Evolutionary conservation across 2,113 vertebrate genomes (phyloP).

Genomic region (Xiphias gladius): DNA sequence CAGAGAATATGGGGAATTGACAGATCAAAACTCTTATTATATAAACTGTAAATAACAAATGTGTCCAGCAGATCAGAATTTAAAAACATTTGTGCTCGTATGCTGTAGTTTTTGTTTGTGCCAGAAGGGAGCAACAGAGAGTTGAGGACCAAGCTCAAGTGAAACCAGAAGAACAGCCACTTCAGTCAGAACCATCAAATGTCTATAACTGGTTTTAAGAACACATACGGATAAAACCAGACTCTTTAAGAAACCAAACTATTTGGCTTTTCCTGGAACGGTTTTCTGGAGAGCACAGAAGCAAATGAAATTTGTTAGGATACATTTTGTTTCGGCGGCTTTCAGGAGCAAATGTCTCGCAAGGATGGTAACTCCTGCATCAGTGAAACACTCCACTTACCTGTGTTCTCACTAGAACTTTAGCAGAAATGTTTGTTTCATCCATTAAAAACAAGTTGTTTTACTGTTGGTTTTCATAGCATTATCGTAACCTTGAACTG

Average conservation of each 20-base stretch:
- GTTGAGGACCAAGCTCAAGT: not conserved
- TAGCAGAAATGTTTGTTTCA: no score
- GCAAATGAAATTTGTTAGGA: not conserved
- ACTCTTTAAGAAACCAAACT: not conserved
- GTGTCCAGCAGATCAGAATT: not conserved
- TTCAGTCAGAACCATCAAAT: not conserved
- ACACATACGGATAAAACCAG: not conserved
- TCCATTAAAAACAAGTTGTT: no score
- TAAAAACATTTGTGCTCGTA: not conserved
- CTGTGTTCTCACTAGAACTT: no score
- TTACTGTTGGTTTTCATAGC: no score
- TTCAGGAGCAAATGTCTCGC: no score
- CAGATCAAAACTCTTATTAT: not conserved
- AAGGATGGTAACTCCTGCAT: no score
- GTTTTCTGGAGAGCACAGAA: not conserved
- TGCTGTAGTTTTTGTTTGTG: not conserved
- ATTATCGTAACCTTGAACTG: not conserved
- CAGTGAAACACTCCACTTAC: no score
- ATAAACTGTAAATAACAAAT: not conserved
- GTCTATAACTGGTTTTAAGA: not conserved
- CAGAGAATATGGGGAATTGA: no score
- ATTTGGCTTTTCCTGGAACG: not conserved
- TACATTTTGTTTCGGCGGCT: no score
- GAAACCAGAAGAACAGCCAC: no score
- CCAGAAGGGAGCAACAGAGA: constrained; percentile 43